phyloP scores from a whole-genome alignment of 1,140 invertebrate species.

The Goniozus legneri region DNA sequence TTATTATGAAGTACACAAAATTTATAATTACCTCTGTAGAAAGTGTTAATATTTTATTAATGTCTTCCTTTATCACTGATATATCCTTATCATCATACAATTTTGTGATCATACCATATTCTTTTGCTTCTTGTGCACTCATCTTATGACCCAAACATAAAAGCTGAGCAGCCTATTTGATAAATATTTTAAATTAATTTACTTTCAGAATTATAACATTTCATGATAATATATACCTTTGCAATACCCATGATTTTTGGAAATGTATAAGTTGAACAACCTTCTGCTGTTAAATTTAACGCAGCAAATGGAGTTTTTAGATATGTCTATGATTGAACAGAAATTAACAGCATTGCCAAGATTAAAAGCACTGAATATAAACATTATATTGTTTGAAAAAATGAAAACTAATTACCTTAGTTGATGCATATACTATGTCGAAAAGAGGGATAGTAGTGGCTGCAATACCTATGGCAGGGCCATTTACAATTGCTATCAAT shows the following conservation, averaged over 20 bases:
- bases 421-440: conserved; percentile 86
- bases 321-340: conserved; percentile 65
- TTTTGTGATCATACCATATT: conserved; percentile 69
- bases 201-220: conserved; percentile 8
- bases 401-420: conserved; percentile 57
- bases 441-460: conserved; percentile 79
- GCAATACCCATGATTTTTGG: conserved; percentile 75
- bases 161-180: conserved; percentile 79
- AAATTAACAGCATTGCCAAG: neutral
- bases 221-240: conserved; percentile 59
- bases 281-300: conserved; percentile 80
- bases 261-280: conserved; percentile 79
- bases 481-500: conserved; percentile 85
- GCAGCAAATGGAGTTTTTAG: conserved; percentile 83
- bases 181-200: conserved; percentile 27
- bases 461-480: conserved; percentile 88
- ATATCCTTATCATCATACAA: conserved; percentile 53
- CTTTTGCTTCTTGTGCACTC: conserved; percentile 68
- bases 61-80: conserved; percentile 31
- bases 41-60: conserved; percentile 26
- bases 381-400: conserved; percentile 4
- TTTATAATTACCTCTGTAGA: conserved; percentile 30
- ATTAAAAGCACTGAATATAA: conserved; percentile 13
- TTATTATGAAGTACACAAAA: conserved; percentile 1
- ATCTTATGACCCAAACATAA: conserved; percentile 79